Evolutionary conservation across 2,888 invertebrate species (phyloP).

Genomic region (Merodon equestris): DNA sequence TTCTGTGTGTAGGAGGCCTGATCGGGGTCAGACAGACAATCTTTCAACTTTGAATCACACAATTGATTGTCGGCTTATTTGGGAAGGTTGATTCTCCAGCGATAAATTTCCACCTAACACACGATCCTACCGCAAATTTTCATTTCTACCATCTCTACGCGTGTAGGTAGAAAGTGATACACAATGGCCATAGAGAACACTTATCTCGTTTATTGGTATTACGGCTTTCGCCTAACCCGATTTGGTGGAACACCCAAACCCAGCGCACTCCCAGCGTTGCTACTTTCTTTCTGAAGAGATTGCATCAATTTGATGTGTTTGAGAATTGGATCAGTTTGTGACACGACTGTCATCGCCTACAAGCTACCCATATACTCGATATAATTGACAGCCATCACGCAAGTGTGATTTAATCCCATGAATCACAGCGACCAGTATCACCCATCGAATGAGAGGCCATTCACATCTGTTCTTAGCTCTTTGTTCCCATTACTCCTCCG

Average conservation of each 20-base stretch:
- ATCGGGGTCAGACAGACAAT: conserved; percentile 50
- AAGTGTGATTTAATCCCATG: background rate
- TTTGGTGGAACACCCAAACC: background rate
- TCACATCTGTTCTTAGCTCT: conserved; percentile 20
- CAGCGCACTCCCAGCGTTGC: too few species aligned
- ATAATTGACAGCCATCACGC: conserved; percentile 22
- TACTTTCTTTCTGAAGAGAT: too few species aligned
- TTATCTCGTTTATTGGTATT: too few species aligned
- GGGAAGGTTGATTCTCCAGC: too few species aligned
- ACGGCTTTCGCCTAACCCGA: background rate
- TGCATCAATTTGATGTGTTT: too few species aligned
- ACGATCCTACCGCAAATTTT: too few species aligned
- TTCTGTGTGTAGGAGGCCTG: conserved; percentile 22
- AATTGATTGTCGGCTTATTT: background rate
- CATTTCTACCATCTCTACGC: too few species aligned
- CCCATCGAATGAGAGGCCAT: conserved; percentile 50
- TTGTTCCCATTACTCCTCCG: conserved; percentile 11
- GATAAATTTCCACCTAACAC: too few species aligned
- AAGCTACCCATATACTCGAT: conserved; percentile 1
- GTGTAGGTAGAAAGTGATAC: too few species aligned
- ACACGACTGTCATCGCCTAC: conserved; percentile 13
- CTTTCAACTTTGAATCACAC: conserved; percentile 34
- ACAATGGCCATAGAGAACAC: too few species aligned
- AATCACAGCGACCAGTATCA: conserved; percentile 12
- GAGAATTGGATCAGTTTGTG: too few species aligned